Conservation (phyloP, 2,888 invertebrate species). For the Xylota sylvarum region DNA sequence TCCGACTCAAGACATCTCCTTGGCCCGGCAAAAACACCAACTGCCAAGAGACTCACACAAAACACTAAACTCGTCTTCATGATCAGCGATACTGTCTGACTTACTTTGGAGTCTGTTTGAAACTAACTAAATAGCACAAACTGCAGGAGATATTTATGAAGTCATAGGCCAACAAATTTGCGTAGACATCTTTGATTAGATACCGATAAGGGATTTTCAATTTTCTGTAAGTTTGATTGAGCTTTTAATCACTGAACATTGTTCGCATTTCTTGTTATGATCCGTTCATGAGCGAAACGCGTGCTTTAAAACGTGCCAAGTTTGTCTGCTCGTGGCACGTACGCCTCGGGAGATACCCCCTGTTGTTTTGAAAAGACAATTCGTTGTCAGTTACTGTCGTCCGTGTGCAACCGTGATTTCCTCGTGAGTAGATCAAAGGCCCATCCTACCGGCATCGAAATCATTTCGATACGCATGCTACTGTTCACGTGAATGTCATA, state of each 20-base stretch:
- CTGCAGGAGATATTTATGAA: constrained; percentile 22
- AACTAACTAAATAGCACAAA: constrained; percentile 20
- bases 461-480: neutral
- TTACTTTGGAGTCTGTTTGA: neutral
- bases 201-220: constrained; percentile 7
- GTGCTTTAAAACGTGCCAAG: neutral
- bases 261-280: neutral
- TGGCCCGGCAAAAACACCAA: constrained; percentile 74
- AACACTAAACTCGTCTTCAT: constrained; percentile 25
- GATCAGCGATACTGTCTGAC: neutral
- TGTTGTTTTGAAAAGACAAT: neutral
- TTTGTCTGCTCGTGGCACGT: neutral
- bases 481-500: constrained; percentile 28
- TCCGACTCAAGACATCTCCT: constrained; percentile 79
- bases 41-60: neutral
- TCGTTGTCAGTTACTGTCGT: neutral
- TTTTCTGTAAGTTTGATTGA: neutral
- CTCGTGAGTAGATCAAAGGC: constrained; percentile 9
- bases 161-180: neutral
- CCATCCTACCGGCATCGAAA: neutral
- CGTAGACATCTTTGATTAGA: neutral
- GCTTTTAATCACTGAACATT: constrained; percentile 16
- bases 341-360: neutral
- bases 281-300: neutral
- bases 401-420: constrained; percentile 46